Conservation (phyloP, 2,888 invertebrate genomes). For the Coleophora flavipennella region DNA sequence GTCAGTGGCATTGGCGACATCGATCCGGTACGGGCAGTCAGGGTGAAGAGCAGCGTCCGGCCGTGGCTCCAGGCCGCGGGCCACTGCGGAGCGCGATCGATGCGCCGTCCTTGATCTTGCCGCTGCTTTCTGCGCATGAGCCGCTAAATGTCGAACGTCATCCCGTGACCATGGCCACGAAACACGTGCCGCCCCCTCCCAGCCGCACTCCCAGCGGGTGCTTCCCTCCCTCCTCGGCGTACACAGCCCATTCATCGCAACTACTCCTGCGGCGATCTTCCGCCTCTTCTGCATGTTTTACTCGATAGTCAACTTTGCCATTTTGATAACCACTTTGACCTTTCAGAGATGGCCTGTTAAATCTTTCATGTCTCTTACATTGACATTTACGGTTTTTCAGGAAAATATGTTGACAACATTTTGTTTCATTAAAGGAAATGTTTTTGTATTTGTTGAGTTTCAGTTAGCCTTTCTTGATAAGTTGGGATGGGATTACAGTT, state of each 20-base stretch:
- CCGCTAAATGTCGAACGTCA: slow-evolving; percentile 55
- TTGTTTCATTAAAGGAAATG: no score
- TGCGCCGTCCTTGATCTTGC: slow-evolving; percentile 59
- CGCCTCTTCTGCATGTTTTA: slow-evolving; percentile 24
- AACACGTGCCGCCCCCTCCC: slow-evolving; percentile 36
- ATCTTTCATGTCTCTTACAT: slow-evolving; percentile 11
- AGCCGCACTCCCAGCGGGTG: slow-evolving; percentile 19
- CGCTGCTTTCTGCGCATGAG: slow-evolving; percentile 43
- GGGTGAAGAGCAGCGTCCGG: slow-evolving; percentile 42
- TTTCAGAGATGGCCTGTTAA: slow-evolving; percentile 46
- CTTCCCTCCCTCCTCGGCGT: slow-evolving; percentile 11
- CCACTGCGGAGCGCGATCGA: slow-evolving; percentile 48
- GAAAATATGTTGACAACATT: no score
- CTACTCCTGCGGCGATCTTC: slow-evolving; percentile 30
- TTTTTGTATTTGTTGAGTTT: no score
- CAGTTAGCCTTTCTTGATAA: no score
- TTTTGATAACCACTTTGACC: slow-evolving; percentile 52
- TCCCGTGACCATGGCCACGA: slow-evolving; percentile 58
- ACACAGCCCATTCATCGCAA: slow-evolving; percentile 37
- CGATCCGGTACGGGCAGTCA: slow-evolving; percentile 28
- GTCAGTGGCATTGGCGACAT: slow-evolving; percentile 48
- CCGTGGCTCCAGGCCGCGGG: slow-evolving; percentile 39
- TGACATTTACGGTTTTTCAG: slow-evolving; percentile 21
- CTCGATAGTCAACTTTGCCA: slow-evolving; percentile 47
- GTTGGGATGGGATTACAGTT: not conserved